phyloP scores from a whole-genome alignment of 1,140 invertebrate genomes.

The Eurosta solidaginis region DNA sequence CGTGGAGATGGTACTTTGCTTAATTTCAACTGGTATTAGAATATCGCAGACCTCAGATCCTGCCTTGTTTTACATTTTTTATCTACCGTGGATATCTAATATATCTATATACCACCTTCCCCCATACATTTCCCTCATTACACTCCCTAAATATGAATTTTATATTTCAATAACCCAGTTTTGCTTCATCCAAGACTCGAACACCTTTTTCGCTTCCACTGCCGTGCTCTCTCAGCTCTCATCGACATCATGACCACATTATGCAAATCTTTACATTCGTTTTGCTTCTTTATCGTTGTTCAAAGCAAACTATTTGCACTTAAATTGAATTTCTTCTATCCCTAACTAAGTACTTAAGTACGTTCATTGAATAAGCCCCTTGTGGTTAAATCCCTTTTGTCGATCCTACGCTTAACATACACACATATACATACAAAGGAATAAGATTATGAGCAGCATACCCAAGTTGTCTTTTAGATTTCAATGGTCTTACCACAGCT shows the following conservation, averaged over 20 bases:
- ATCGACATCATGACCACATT: not conserved
- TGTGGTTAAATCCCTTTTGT: not conserved
- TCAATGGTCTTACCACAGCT: not conserved
- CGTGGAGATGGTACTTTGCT: too few relatives aligned
- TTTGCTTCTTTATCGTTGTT: not conserved
- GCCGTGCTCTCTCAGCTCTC: too few relatives aligned
- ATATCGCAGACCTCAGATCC: too few relatives aligned
- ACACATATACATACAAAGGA: not conserved
- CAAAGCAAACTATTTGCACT: constrained; percentile 22
- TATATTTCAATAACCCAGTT: too few relatives aligned
- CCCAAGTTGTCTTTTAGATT: not conserved
- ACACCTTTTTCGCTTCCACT: too few relatives aligned
- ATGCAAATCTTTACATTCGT: not conserved
- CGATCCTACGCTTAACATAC: not conserved
- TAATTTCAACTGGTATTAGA: too few relatives aligned
- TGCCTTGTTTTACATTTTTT: too few relatives aligned
- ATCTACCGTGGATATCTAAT: too few relatives aligned
- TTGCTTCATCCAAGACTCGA: too few relatives aligned
- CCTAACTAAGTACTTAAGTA: not conserved
- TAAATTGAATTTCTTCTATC: constrained; percentile 14
- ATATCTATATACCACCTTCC: too few relatives aligned
- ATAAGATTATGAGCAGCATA: not conserved
- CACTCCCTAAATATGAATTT: too few relatives aligned
- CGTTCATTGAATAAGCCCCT: not conserved
- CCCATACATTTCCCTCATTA: too few relatives aligned